Conservation (phyloP, 2,113 vertebrate species). For the Ictidomys tridecemlineatus region DNA sequence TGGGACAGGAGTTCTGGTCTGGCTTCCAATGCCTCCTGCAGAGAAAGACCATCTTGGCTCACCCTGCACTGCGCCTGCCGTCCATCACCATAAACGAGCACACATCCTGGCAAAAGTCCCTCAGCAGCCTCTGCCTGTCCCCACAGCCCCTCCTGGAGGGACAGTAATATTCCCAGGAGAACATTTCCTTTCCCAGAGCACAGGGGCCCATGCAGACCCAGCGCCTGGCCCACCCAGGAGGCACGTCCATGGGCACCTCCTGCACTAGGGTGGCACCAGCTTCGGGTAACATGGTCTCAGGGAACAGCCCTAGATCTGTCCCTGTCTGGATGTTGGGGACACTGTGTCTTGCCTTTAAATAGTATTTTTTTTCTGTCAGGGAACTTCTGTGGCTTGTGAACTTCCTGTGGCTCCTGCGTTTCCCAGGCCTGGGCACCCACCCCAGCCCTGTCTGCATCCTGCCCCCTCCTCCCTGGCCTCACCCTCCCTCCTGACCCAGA, state of each 20-base stretch:
- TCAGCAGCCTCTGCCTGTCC: neutral
- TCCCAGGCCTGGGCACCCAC: neutral
- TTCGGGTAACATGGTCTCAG: neutral
- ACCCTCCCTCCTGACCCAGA: neutral
- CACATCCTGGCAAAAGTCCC: neutral
- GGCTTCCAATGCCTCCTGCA: neutral
- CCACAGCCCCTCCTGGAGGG: neutral
- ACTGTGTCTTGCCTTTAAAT: neutral
- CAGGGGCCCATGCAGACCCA: neutral
- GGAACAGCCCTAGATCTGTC: neutral
- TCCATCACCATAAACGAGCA: neutral
- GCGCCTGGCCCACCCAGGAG: neutral
- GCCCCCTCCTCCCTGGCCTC: no score
- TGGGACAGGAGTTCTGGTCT: neutral
- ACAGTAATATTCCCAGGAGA: neutral
- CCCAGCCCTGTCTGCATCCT: neutral
- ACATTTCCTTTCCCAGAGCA: neutral
- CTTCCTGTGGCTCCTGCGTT: neutral
- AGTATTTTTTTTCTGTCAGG: neutral
- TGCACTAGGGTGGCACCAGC: no score
- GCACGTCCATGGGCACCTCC: neutral
- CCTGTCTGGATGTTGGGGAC: neutral
- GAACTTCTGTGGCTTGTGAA: neutral
- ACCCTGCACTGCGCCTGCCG: neutral
- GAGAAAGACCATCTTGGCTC: neutral